phyloP scores from a whole-genome alignment of 2,888 invertebrate species.

The Cotesia congregata region DNA sequence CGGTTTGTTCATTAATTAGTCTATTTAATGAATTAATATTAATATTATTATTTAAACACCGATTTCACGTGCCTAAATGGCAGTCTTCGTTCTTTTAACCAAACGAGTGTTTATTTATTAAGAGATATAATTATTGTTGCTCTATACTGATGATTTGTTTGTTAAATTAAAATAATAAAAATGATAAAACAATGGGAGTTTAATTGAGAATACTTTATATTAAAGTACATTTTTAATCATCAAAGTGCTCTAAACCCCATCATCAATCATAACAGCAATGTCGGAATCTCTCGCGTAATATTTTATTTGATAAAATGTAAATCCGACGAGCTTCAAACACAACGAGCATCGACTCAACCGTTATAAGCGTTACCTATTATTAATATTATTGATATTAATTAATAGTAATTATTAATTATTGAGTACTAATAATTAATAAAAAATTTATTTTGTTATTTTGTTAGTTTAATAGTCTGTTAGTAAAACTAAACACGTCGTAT shows the following conservation, averaged over 20 bases:
- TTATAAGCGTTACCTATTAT: not conserved
- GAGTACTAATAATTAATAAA: not conserved
- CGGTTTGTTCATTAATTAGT: constrained; percentile 4
- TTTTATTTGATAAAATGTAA: constrained; percentile 1
- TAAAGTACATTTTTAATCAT: constrained; percentile 41
- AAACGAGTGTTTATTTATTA: constrained; percentile 34
- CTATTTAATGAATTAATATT: not conserved
- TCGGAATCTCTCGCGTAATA: constrained; percentile 28
- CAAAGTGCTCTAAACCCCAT: constrained; percentile 41
- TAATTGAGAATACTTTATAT: constrained; percentile 23
- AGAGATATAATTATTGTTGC: not conserved
- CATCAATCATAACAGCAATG: constrained; percentile 22
- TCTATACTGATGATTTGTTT: constrained; percentile 8
- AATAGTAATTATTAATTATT: no score
- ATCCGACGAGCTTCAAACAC: constrained; percentile 25
- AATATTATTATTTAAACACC: not conserved
- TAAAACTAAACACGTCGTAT: constrained; percentile 64
- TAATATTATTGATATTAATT: not conserved
- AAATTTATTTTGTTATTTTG: constrained; percentile 13
- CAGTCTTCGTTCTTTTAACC: constrained; percentile 46
- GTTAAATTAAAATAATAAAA: constrained; percentile 25
- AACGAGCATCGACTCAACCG: constrained; percentile 22
- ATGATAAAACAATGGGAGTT: constrained; percentile 35
- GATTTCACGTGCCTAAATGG: constrained; percentile 40
- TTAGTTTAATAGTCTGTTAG: not conserved